Evolutionary conservation across 2,797 vertebrate genomes (phyloP).

Genomic region (Anabacerthia variegaticeps): DNA sequence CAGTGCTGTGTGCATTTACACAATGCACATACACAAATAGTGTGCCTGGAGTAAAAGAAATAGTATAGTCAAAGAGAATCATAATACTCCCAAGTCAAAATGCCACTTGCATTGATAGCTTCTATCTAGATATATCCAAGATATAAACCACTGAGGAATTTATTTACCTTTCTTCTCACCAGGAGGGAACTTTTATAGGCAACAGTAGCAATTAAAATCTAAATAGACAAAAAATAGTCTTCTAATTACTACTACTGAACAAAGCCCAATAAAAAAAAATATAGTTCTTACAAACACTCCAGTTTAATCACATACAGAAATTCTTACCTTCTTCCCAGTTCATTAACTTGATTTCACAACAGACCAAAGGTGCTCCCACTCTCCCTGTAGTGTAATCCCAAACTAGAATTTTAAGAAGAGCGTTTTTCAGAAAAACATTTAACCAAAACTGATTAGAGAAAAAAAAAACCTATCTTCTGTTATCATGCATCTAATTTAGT

Average conservation of each 20-base stretch:
- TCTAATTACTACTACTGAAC: neutral
- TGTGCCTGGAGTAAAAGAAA: neutral
- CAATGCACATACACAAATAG: neutral
- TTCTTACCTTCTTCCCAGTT: conserved; percentile 95
- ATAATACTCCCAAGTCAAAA: neutral
- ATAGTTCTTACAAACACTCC: neutral
- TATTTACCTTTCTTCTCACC: neutral
- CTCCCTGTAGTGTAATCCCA: conserved; percentile 96
- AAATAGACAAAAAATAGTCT: neutral
- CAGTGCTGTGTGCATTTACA: neutral
- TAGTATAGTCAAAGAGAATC: neutral
- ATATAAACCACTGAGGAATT: neutral
- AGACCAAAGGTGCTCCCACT: conserved; percentile 93
- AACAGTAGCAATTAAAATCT: neutral
- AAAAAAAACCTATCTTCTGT: neutral
- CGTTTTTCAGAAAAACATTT: neutral
- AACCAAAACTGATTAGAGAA: neutral
- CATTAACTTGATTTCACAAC: conserved; percentile 91
- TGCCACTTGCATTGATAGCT: neutral
- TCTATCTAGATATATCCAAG: neutral
- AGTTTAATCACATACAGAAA: neutral
- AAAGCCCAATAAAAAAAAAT: neutral
- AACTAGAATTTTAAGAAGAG: conserved; percentile 77
- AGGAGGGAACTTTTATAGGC: neutral
- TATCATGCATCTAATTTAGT: neutral